Evolutionary conservation across 2,797 vertebrate genomes (phyloP), one percentile per base, ranked within the genome.

Genomic region (Anolis apletophallus): DNA sequence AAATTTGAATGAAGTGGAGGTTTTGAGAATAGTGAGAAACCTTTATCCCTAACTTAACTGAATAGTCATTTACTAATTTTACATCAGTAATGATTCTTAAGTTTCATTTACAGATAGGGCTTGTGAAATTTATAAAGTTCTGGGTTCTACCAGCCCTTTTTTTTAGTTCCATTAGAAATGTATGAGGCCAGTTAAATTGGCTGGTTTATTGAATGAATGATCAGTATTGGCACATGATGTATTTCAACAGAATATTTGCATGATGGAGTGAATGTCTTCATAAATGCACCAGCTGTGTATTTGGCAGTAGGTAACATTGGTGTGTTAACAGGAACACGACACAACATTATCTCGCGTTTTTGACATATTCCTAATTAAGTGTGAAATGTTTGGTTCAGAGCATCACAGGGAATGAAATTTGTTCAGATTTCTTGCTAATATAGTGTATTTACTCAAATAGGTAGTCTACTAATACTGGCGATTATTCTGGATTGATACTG

Each of bases 311-410:
- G 59, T 83, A 72, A 80, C 6, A 34, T 5, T 73, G 40, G 55
- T 52, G 46, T 54, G 86, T n/a, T 80, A 73, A 87, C 74, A 73
- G 68, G 83, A 78, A 71, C 32, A 83, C 55, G 64, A 32, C 40
- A 79, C 68, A 73, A 36, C 71, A 36, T 72, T 84, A 55, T 64
- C 75, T 46, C 61, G 75, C 80, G 81, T 73, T 79, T 73, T 73
- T 61, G 83, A 73, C 81, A 83, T 6, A 6, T 83, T 83, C 54
- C 23, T 87, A 87, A 87, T 87, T 87, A 78, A 67, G 86, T 87
- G 67, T 83, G 74, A 83, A 83, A 54, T 68, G 73, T 61, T 68
- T 16, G 67, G 52, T 61, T 87, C 29, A 21, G 78, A 83, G 64
- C 54, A 36, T 82, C 50, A 46, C 36, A 87, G n/a, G 72, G 68